A percentile compares a stretch with the other conserved stretches of the same genome.
Evolutionary conservation across 2,888 invertebrate species (phyloP).

Genomic region (Erebia epiphron): DNA sequence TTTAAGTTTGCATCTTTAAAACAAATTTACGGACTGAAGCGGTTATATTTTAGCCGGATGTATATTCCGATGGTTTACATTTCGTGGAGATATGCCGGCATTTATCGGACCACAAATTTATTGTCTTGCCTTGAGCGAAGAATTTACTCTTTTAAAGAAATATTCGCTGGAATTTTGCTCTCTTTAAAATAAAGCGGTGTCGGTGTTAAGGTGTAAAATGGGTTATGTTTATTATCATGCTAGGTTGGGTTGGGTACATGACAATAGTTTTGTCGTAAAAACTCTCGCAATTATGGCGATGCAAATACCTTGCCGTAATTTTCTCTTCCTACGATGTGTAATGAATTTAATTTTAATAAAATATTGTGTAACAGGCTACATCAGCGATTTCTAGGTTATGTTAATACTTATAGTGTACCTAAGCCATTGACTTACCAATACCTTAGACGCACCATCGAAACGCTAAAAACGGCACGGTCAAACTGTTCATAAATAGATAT

Average conservation of each 20-base stretch:
- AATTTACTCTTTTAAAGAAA: slow-evolving; percentile 41
- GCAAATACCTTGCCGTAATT: too few relatives aligned
- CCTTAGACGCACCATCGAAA: too few relatives aligned
- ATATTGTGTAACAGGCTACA: too few relatives aligned
- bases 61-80: slow-evolving; percentile 15
- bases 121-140: slow-evolving; percentile 41
- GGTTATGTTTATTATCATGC: not conserved
- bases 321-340: too few relatives aligned
- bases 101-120: slow-evolving; percentile 54
- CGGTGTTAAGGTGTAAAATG: slow-evolving; percentile 9
- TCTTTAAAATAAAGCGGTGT: slow-evolving; percentile 10
- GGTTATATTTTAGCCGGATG: slow-evolving; percentile 6
- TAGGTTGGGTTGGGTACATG: not conserved
- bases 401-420: too few relatives aligned
- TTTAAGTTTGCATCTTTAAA: not conserved
- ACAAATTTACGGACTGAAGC: not conserved
- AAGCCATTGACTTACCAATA: too few relatives aligned
- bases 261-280: not conserved
- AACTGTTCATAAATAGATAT: too few relatives aligned
- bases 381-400: too few relatives aligned
- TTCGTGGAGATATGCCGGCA: slow-evolving; percentile 36
- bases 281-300: not conserved
- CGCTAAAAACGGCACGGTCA: too few relatives aligned
- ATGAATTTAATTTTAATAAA: too few relatives aligned
- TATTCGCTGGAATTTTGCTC: slow-evolving; percentile 23